These are phyloP conservation scores for Gastracanthus pulcherrimus DNA, from an alignment of 2,888 invertebrate species.

Conservation along the genomic window DNA sequence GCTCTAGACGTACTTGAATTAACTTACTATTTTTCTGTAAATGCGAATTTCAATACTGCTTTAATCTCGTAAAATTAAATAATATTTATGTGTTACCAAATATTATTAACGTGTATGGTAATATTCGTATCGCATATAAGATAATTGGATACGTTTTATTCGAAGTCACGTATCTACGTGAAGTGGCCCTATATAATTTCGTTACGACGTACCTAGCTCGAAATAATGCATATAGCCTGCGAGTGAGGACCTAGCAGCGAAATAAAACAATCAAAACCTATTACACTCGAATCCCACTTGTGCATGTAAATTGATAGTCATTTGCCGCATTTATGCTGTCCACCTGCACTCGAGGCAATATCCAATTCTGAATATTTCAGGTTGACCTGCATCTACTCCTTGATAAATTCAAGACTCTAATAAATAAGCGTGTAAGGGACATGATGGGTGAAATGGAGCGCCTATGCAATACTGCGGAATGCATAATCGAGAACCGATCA, in stretches of 20 bases:
- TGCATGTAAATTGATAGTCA: constrained; percentile 51
- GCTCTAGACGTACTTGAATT: too few relatives aligned
- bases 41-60: too few relatives aligned
- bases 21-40: too few relatives aligned
- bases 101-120: too few relatives aligned
- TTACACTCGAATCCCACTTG: constrained; percentile 39
- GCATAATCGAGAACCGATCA: not conserved
- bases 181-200: constrained; percentile 38
- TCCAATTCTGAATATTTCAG: constrained; percentile 42
- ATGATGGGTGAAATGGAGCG: too few relatives aligned
- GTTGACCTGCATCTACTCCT: not conserved
- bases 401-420: constrained; percentile 15
- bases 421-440: not conserved
- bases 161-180: constrained; percentile 34
- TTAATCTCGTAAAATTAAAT: too few relatives aligned
- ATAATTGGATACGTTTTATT: constrained; percentile 38
- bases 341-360: not conserved
- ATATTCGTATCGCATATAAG: constrained; percentile 14
- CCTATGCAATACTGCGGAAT: not conserved
- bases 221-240: constrained; percentile 36
- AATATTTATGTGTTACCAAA: too few relatives aligned
- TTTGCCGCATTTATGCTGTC: constrained; percentile 39
- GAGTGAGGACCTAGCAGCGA: not conserved
- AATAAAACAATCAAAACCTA: constrained; percentile 54
- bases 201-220: not conserved